Evolutionary conservation across 2,113 vertebrate species (phyloP).

Genomic region (Aegypius monachus): DNA sequence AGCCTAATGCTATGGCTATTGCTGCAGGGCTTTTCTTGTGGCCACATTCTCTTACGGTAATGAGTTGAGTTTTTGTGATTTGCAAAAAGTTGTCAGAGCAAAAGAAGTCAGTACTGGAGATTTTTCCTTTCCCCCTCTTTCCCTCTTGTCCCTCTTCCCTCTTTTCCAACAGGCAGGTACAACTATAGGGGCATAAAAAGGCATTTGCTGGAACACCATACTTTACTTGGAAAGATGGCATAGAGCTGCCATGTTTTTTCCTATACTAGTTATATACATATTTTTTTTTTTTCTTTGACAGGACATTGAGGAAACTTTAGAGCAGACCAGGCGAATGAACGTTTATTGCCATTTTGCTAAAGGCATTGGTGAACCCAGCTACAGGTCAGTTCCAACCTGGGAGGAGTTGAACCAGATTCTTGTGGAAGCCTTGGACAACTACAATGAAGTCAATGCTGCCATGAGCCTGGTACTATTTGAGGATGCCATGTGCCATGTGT

Average conservation of each 20-base stretch:
- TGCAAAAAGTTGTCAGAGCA: neutral
- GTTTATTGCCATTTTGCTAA: slow-evolving; percentile 90
- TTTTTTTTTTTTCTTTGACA: slow-evolving; percentile 23
- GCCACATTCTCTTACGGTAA: rapidly evolving
- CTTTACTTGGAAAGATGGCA: neutral
- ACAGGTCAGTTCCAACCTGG: slow-evolving; percentile 85
- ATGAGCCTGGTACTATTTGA: slow-evolving; percentile 93
- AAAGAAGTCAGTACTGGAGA: neutral
- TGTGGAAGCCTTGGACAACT: slow-evolving; percentile 82
- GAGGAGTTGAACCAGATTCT: slow-evolving; percentile 81
- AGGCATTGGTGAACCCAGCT: slow-evolving; percentile 82
- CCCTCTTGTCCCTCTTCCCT: neutral
- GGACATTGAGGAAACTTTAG: slow-evolving; percentile 78
- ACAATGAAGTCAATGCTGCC: slow-evolving; percentile 90
- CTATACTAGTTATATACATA: neutral
- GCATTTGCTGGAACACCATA: neutral
- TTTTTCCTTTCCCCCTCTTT: neutral
- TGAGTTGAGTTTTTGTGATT: neutral
- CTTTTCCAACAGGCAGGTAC: neutral
- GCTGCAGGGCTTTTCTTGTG: neutral
- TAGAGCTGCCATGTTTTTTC: neutral
- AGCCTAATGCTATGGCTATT: rapidly evolving
- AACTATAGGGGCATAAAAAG: neutral
- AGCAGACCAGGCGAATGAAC: slow-evolving; percentile 77
- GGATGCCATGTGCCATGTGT: slow-evolving; percentile 93